A percentile compares a stretch with the other conserved stretches of the same genome.
phyloP scores from a whole-genome alignment of 1,140 invertebrate species.

The Cydia strobilella region DNA sequence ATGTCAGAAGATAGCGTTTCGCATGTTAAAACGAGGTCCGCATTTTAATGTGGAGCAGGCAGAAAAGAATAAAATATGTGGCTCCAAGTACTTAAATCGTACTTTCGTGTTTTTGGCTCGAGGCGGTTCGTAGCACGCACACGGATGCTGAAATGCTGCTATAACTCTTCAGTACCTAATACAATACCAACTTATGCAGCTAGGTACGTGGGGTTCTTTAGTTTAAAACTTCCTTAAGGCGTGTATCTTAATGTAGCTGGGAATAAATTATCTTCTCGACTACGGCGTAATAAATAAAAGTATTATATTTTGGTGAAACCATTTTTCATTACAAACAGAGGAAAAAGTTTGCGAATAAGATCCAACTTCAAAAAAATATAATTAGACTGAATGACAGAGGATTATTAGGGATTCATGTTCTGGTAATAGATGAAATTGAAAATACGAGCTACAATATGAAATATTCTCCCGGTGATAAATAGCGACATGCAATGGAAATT shows the following conservation, averaged over 20 bases:
- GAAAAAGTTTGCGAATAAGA: too few species aligned
- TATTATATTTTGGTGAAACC: background rate
- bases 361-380: too few species aligned
- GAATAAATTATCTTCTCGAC: background rate
- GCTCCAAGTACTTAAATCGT: constrained; percentile 45
- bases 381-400: too few species aligned
- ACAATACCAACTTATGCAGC: constrained; percentile 40
- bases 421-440: too few species aligned
- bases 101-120: constrained; percentile 54
- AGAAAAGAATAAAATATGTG: constrained; percentile 45
- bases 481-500: constrained; percentile 14
- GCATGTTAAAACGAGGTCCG: constrained; percentile 46
- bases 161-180: constrained; percentile 49
- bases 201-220: background rate
- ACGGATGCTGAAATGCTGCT: constrained; percentile 50
- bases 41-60: constrained; percentile 44
- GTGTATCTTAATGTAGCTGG: background rate
- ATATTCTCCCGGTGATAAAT: background rate
- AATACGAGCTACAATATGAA: background rate
- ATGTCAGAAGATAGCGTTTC: constrained; percentile 42
- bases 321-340: background rate
- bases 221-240: constrained; percentile 8
- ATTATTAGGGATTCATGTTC: too few species aligned
- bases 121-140: constrained; percentile 43
- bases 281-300: background rate